Percentiles rank a stretch among this genome's conserved stretches.
These are phyloP conservation scores for Lasioglossum morio DNA, from an alignment of 2,888 invertebrate species.

Conservation along the genomic window DNA sequence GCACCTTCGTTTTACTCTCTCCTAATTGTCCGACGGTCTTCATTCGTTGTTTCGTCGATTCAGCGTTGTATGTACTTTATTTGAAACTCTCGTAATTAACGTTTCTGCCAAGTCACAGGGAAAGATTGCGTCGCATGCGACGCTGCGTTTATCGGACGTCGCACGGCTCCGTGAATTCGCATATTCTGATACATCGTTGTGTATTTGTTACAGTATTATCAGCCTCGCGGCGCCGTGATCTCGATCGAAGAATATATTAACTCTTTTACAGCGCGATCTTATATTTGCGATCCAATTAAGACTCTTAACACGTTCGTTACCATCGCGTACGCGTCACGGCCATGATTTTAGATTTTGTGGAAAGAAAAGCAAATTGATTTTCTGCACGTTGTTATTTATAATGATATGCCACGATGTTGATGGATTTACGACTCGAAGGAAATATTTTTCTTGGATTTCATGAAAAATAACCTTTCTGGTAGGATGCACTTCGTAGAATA, in stretches of 20 bases:
- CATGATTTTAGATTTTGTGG: background rate
- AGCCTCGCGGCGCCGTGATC: background rate
- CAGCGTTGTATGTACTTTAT: conserved; percentile 1
- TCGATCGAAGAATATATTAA: background rate
- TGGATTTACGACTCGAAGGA: background rate
- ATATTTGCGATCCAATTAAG: background rate
- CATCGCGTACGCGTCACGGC: background rate
- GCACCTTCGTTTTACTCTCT: conserved; percentile 46
- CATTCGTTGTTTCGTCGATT: conserved; percentile 43
- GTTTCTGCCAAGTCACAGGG: conserved; percentile 4
- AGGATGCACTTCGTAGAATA: no score
- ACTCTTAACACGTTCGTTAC: background rate
- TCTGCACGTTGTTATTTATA: conserved; percentile 6
- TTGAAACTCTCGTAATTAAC: conserved; percentile 26
- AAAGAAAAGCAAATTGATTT: conserved; percentile 1
- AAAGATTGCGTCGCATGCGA: background rate
- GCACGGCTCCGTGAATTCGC: background rate
- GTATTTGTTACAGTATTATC: background rate
- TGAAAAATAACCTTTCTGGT: no score
- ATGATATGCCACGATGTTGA: background rate
- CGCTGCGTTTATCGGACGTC: background rate
- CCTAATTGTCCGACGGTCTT: conserved; percentile 35
- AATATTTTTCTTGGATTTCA: background rate
- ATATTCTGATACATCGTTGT: background rate
- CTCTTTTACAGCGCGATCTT: background rate